Base-by-base conservation (phyloP, 2,888 invertebrate species). In the Cheilosia soror region DNA sequence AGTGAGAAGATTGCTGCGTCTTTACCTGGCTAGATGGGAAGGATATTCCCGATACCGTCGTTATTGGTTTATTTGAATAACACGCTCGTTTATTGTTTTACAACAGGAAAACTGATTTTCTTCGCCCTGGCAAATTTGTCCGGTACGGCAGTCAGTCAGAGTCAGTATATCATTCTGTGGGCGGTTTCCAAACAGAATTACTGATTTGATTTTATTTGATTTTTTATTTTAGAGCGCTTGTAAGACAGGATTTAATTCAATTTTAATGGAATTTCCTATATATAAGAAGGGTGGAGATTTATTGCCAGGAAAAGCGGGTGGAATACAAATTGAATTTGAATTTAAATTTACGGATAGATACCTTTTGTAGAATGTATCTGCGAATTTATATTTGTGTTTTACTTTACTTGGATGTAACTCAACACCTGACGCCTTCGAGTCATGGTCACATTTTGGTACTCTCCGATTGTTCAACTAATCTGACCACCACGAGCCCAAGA, bases 1-100 rank as follows among this genome's bases (percentile, higher is more conserved):
- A 20, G 20, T 62, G 63, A 27, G 33, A 42, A 80, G 69, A 65
- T 62, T 68, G 63, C 75, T 66, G 75, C 47, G 15, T 7, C 5
- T 4, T 73, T 68, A 80, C 69, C 62, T 65, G 58, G 55, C 47
- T 71, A 62, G 40, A 44, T 33, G 68, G 40, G 47, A 44, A 51
- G 25, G 58, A 85, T 85, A 80, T 77, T 72, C 62, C 63, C 82
- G 60, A 78, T 82, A 73, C 77, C 75, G 33, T 47, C 47, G 77
- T 90, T 88, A 88, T 89, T 91, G 90, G 90, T 90, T 91, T 89
- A 89, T 91, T 91, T 90, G 91, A 91, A 90, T 90, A 91, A 92
- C 92, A 91, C 89, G 89, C 89, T 89, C 90, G 89, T 91, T 92
- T 91, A 92, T 92, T 91, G 92, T 91, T 91, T 90, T 89, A 90